Evolutionary conservation across 1,140 invertebrate species (phyloP).

Genomic region (Diorhabda elongata): DNA sequence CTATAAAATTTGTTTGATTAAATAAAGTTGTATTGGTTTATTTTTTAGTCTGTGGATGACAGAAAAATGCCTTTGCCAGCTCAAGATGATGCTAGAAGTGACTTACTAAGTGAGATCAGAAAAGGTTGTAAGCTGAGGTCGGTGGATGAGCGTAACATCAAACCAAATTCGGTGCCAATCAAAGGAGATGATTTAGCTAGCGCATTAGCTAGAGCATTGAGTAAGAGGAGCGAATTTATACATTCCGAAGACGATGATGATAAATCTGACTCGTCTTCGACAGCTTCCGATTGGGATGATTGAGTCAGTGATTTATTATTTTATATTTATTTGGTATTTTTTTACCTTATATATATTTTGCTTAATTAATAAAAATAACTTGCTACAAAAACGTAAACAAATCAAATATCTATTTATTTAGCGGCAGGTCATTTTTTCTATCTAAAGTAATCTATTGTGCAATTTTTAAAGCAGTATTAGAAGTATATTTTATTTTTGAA

Average conservation of each 20-base stretch:
- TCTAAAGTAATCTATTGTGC: no score
- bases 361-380: neutral
- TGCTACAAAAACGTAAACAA: neutral
- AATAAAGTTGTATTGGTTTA: neutral
- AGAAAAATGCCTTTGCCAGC: conserved; percentile 42
- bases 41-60: conserved; percentile 57
- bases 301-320: conserved; percentile 6
- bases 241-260: conserved; percentile 60
- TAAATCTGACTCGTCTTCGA: conserved; percentile 55
- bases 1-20: neutral
- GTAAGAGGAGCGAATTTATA: conserved; percentile 65
- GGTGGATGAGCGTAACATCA: conserved; percentile 40
- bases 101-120: conserved; percentile 75
- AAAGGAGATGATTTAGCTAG: conserved; percentile 62
- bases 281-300: conserved; percentile 65
- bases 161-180: conserved; percentile 27
- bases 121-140: conserved; percentile 72
- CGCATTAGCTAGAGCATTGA: conserved; percentile 72
- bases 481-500: no score
- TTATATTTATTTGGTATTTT: conserved; percentile 6
- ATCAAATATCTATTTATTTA: no score
- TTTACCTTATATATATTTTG: conserved; percentile 3
- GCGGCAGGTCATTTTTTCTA: no score
- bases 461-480: no score
- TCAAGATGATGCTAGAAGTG: conserved; percentile 56